Percentiles rank a stretch among this genome's conserved stretches.
phyloP scores from a whole-genome alignment of 1,140 invertebrate species.

The Leptopilina boulardi region DNA sequence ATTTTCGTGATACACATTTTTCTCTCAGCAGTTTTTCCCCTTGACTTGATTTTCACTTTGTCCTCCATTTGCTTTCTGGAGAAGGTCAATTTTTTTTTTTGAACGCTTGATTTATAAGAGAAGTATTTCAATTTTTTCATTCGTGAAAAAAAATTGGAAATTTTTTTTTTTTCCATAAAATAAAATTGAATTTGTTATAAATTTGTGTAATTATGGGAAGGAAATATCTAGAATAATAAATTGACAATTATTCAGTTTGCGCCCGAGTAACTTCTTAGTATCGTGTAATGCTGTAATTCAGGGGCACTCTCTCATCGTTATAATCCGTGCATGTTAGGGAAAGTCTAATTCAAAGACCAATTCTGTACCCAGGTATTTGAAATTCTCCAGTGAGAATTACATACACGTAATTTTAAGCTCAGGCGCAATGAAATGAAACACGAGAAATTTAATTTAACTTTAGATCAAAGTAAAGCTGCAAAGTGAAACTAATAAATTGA shows the following conservation, averaged over 20 bases:
- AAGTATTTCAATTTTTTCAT: not conserved
- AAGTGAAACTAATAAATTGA: constrained; percentile 22
- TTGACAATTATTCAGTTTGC: not conserved
- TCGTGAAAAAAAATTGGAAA: not conserved
- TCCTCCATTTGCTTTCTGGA: not conserved
- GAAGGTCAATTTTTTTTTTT: not conserved
- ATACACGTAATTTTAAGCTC: constrained; percentile 3
- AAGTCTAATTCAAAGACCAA: constrained; percentile 25
- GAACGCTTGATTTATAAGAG: not conserved
- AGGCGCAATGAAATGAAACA: constrained; percentile 21
- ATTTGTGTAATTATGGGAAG: not conserved
- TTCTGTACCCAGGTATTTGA: constrained; percentile 16
- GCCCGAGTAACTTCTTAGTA: not conserved
- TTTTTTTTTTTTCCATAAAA: too few species aligned
- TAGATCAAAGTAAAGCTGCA: constrained; percentile 10
- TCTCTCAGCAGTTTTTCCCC: constrained; percentile 12
- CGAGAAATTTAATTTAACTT: constrained; percentile 30
- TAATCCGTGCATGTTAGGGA: not conserved
- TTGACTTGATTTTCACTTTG: constrained; percentile 14
- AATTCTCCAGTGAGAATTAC: constrained; percentile 24
- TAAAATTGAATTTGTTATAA: not conserved
- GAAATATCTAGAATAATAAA: not conserved
- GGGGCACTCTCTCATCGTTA: not conserved
- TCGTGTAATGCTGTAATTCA: not conserved
- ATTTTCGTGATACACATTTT: constrained; percentile 14